Percentiles rank a stretch among this genome's conserved stretches.
These are phyloP conservation scores for Stichodactyla helianthus DNA, from an alignment of 64 coral and sea anemone genomes.

Conservation along the genomic window DNA sequence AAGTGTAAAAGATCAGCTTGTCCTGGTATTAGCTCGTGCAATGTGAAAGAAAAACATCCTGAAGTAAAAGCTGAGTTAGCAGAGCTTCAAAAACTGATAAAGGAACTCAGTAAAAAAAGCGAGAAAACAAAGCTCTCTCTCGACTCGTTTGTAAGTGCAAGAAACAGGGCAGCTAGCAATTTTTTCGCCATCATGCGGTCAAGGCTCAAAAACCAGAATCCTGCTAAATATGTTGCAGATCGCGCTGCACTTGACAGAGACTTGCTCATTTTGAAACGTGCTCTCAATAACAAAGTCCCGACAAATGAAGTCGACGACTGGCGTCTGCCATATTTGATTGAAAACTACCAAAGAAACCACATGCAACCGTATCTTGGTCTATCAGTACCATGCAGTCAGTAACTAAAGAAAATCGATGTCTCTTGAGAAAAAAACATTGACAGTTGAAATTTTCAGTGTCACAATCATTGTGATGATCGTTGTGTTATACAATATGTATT, in stretches of 20 bases:
- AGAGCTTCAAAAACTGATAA: constrained; percentile 6
- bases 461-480: too few species aligned
- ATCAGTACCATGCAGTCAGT: too few species aligned
- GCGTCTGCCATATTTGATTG: constrained; percentile 15
- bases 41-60: not conserved
- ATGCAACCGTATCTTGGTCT: too few species aligned
- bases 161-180: not conserved
- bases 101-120: constrained; percentile 4
- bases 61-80: not conserved
- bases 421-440: too few species aligned
- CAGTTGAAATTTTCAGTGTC: too few species aligned
- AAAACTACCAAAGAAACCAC: constrained; percentile 20
- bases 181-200: constrained; percentile 22
- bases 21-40: not conserved
- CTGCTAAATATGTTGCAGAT: constrained; percentile 5
- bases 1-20: too few species aligned
- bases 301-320: not conserved
- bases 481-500: too few species aligned
- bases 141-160: constrained; percentile 1
- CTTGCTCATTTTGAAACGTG: constrained; percentile 11
- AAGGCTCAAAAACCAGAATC: constrained; percentile 11
- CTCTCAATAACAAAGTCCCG: constrained; percentile 22
- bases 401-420: too few species aligned
- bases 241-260: constrained; percentile 26
- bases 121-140: not conserved